Percentiles rank a stretch among this genome's conserved stretches.
Evolutionary conservation across 2,888 invertebrate species (phyloP).

Genomic region (Vesta saturnalis): DNA sequence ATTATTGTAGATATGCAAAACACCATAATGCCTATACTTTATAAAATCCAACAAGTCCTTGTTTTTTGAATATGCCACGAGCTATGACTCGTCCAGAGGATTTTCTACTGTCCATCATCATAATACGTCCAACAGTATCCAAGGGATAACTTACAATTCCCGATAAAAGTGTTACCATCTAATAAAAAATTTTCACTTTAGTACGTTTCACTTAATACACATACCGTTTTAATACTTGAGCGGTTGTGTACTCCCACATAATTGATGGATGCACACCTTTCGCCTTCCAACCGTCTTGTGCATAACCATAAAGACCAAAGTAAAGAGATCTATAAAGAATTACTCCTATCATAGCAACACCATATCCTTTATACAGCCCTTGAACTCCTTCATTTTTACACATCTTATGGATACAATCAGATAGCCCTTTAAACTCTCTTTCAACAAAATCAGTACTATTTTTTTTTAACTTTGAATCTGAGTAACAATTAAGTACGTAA

Average conservation of each 20-base stretch:
- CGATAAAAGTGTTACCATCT: slow-evolving; percentile 25
- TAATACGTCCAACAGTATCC: slow-evolving; percentile 35
- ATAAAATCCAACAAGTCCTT: slow-evolving; percentile 38
- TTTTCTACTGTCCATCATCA: slow-evolving; percentile 41
- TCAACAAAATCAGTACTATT: slow-evolving; percentile 2
- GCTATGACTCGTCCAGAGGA: slow-evolving; percentile 4
- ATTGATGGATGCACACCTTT: background rate
- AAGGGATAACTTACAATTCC: slow-evolving; percentile 36
- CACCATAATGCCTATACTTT: no score
- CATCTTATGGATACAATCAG: slow-evolving; percentile 31
- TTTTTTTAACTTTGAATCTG: background rate
- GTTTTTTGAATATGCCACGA: no score
- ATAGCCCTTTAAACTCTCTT: slow-evolving; percentile 40
- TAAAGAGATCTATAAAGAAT: slow-evolving; percentile 39
- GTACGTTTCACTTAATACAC: background rate
- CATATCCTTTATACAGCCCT: slow-evolving; percentile 38
- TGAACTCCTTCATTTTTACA: slow-evolving; percentile 29
- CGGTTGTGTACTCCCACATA: background rate
- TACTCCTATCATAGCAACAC: slow-evolving; percentile 30
- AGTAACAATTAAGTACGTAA: background rate
- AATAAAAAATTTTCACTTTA: background rate
- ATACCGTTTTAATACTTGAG: background rate
- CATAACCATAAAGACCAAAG: slow-evolving; percentile 39
- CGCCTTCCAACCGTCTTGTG: slow-evolving; percentile 15
- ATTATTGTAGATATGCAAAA: no score